A percentile compares a stretch with the other conserved stretches of the same genome.
Conservation (phyloP, 37 sponge, comb jelly and placozoan genomes). For the Haliclona indistincta region DNA sequence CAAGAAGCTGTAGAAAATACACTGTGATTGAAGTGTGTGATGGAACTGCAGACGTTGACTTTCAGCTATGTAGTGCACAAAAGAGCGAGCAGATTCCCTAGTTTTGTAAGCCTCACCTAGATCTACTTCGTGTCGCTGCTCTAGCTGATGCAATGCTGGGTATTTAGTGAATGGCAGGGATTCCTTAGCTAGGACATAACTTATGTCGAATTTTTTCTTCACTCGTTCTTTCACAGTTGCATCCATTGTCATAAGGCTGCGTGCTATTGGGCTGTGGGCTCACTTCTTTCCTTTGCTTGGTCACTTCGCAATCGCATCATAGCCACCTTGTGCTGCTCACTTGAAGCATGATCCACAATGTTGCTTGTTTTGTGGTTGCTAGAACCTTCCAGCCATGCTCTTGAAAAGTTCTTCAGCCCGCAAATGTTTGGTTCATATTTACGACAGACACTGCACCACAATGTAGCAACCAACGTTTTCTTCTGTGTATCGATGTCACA, state of each 20-base stretch:
- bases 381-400: conserved; percentile 59
- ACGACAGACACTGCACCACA: conserved; percentile 56
- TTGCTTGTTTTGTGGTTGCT: conserved; percentile 66
- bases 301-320: conserved; percentile 16
- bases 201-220: conserved; percentile 38
- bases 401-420: conserved; percentile 47
- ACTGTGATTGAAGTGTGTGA: neutral
- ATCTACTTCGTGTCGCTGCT: conserved; percentile 59
- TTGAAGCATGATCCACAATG: conserved; percentile 53
- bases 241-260: conserved; percentile 22
- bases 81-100: conserved; percentile 22
- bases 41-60: conserved; percentile 22
- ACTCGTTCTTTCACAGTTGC: conserved; percentile 1
- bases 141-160: conserved; percentile 29
- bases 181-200: conserved; percentile 36
- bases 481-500: conserved; percentile 21
- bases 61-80: conserved; percentile 44
- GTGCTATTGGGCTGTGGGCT: conserved; percentile 44
- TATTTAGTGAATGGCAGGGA: conserved; percentile 47
- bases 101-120: conserved; percentile 47
- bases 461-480: conserved; percentile 9
- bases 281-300: conserved; percentile 27
- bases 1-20: conserved; percentile 59
- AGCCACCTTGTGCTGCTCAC: conserved; percentile 47
- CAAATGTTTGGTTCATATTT: conserved; percentile 35